Base-by-base conservation (phyloP, 2,113 vertebrate species). In the Hucho hucho region DNA sequence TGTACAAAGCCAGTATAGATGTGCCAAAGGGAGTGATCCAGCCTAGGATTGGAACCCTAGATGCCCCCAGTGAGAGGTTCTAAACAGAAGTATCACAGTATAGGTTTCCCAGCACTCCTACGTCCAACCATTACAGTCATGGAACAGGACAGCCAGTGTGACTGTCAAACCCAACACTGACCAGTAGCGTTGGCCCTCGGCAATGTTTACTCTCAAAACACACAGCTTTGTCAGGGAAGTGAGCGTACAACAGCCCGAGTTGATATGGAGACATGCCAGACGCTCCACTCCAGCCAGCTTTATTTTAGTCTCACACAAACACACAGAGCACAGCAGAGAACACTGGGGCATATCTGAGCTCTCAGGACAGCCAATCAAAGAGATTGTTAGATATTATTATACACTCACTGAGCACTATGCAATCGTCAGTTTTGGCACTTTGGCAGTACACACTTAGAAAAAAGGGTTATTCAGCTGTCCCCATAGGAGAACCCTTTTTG, bases 311-410 rank as follows among this genome's bases (percentile, higher is more conserved):
- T 83, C 65, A 68, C 70, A 0, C 65, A 22, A 28, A 82, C 83
- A 78, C 83, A 71, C 46, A 78, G 78, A 64, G 56, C 49, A 49
- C 3, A 49, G 47, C 14, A 49, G 47, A 49, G 81, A 84, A 73
- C 70, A 63, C 84, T 46, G 79, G 86, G 86, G 84, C 80, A 69
- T 81, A 89, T 88, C 87, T 90, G 79, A 75, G 83, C 12, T 3
- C 12, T 22, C 58, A n/a, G n/a, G 11, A 49, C 47, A 49, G 47
- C 22, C 58, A 56, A 87, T 84, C 73, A 72, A 78, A 78, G 79
- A 91, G 64, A 89, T 88, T 82, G 78, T 85, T 49, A 88, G 84
- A 83, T 84, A 90, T 1, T 84, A 88, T 1, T 82, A 86, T 75
- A 88, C 82, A 80, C 82, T 69, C 78, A 87, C 76, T 64, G 78